Percentiles rank a stretch among this genome's conserved stretches.
These are phyloP conservation scores for Dermochelys coriacea DNA, from an alignment of 2,797 vertebrate species.

Conservation along the genomic window DNA sequence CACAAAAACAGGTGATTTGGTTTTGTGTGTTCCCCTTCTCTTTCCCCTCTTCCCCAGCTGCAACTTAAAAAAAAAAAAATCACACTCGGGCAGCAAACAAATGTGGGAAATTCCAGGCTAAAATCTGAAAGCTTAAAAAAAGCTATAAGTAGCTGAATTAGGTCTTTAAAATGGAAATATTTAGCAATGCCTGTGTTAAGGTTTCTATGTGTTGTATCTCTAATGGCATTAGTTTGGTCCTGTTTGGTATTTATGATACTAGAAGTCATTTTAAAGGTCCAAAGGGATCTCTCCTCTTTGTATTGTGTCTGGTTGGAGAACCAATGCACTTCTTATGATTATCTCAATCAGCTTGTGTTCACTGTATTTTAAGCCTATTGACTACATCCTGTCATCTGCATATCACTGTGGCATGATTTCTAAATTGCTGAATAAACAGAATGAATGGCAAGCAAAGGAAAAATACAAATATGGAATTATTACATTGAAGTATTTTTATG, in stretches of 20 bases:
- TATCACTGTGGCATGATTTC: neutral
- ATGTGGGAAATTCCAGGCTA: accelerated
- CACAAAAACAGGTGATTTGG: neutral
- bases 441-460: neutral
- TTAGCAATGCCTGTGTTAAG: accelerated
- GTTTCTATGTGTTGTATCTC: accelerated
- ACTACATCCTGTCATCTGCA: neutral
- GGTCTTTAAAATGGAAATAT: accelerated
- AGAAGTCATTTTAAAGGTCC: neutral
- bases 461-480: neutral
- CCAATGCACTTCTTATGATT: accelerated
- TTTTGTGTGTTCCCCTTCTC: neutral
- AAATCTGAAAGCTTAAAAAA: neutral
- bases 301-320: accelerated
- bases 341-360: neutral
- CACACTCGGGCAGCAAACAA: neutral
- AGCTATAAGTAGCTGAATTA: neutral
- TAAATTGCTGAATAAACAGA: neutral
- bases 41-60: accelerated
- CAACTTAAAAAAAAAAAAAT: neutral
- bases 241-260: neutral
- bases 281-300: accelerated
- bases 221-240: neutral
- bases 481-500: neutral
- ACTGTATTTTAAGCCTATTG: neutral